phyloP scores from a whole-genome alignment of 2,113 vertebrate genomes.

The Microtus oregoni region DNA sequence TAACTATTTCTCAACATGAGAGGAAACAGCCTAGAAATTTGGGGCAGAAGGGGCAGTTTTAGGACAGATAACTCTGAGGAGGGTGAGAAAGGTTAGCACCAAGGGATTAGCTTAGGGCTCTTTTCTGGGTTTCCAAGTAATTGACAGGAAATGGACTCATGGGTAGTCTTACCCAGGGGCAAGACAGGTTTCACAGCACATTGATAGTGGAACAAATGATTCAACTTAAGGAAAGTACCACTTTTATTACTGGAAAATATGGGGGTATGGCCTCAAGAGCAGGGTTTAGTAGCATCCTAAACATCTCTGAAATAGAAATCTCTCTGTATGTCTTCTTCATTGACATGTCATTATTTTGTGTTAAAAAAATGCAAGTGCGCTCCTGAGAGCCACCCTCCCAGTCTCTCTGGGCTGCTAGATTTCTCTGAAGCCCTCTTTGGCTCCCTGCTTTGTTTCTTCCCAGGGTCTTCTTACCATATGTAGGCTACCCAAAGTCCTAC shows the following conservation, averaged over 20 bases:
- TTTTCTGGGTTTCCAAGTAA: not conserved
- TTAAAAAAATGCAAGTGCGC: not conserved
- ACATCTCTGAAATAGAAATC: not conserved
- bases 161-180: not conserved
- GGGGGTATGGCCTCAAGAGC: not conserved
- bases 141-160: not conserved
- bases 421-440: not conserved
- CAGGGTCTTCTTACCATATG: not conserved
- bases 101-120: not conserved
- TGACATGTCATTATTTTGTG: not conserved
- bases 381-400: too few species aligned
- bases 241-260: constrained; percentile 19
- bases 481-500: not conserved
- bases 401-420: not conserved
- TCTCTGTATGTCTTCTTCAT: not conserved
- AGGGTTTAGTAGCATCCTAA: not conserved
- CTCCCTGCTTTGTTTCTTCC: not conserved
- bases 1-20: not conserved
- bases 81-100: not conserved
- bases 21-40: constrained; percentile 39
- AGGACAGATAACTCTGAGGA: not conserved
- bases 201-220: constrained; percentile 13
- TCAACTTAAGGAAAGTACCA: not conserved
- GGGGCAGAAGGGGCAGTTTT: not conserved
- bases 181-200: not conserved